These are phyloP conservation scores for Dasysyrphus tricinctus DNA, from an alignment of 2,888 invertebrate genomes.

Conservation along the genomic window DNA sequence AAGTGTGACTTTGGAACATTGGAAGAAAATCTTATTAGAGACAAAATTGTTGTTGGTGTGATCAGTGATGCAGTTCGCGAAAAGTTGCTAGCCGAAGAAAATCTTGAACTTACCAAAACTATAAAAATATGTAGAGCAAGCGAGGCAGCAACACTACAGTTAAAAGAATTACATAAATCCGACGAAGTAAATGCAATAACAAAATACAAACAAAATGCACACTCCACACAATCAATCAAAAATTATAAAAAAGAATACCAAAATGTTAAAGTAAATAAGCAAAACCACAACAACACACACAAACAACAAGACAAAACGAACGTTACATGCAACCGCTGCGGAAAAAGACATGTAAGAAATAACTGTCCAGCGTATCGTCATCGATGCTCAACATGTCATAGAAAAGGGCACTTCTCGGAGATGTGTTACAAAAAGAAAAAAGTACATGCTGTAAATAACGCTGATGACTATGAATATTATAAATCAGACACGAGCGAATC, in stretches of 20 bases:
- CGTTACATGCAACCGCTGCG: slow-evolving; percentile 7
- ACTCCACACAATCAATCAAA: neutral
- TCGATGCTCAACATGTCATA: too few species aligned
- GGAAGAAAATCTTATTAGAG: too few species aligned
- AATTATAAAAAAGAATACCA: neutral
- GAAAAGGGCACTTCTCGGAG: too few species aligned
- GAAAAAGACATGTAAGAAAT: neutral
- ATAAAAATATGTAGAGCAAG: slow-evolving; percentile 43
- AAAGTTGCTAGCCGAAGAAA: slow-evolving; percentile 32
- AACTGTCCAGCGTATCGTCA: too few species aligned
- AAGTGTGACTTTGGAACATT: slow-evolving; percentile 29
- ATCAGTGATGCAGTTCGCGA: slow-evolving; percentile 2
- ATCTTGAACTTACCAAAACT: neutral
- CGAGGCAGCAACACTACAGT: too few species aligned
- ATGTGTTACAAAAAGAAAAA: too few species aligned
- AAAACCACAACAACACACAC: neutral
- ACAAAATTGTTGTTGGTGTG: slow-evolving; percentile 30
- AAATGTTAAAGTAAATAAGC: neutral
- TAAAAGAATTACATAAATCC: slow-evolving; percentile 31
- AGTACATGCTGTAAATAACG: too few species aligned
- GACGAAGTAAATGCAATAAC: slow-evolving; percentile 22
- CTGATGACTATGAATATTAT: too few species aligned
- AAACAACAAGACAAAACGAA: neutral
- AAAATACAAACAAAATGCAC: neutral
- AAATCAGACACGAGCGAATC: too few species aligned